phyloP scores from a whole-genome alignment of 1,140 invertebrate genomes.

The Paracyclopina nana region DNA sequence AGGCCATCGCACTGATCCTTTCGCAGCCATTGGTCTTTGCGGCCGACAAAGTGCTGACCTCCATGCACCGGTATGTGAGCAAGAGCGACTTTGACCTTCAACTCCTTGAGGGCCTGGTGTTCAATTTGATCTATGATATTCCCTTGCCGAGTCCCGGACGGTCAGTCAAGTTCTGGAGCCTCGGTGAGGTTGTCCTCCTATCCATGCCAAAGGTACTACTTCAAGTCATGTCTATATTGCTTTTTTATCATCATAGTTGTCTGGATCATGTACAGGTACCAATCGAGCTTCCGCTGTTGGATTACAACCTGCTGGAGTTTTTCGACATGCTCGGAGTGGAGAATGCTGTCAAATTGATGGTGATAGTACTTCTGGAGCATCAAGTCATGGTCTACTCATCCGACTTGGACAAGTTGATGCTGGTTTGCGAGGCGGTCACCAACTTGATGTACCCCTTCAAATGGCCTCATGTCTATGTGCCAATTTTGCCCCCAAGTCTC shows the following conservation, averaged over 20 bases:
- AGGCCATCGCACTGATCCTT: slow-evolving; percentile 77
- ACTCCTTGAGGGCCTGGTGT: slow-evolving; percentile 61
- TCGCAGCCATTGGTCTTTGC: slow-evolving; percentile 72
- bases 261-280: slow-evolving; percentile 19
- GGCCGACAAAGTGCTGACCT: slow-evolving; percentile 30
- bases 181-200: slow-evolving; percentile 18
- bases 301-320: slow-evolving; percentile 71
- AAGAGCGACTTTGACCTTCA: slow-evolving; percentile 5
- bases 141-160: slow-evolving; percentile 66
- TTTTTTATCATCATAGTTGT: not conserved
- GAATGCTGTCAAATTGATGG: slow-evolving; percentile 76
- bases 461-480: slow-evolving; percentile 98
- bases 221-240: too few species aligned
- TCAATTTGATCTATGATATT: slow-evolving; percentile 84
- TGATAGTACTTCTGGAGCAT: slow-evolving; percentile 85
- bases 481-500: slow-evolving; percentile 82
- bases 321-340: slow-evolving; percentile 71
- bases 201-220: slow-evolving; percentile 24
- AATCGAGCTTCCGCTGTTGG: slow-evolving; percentile 72
- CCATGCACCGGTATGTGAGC: slow-evolving; percentile 12
- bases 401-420: slow-evolving; percentile 85
- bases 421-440: slow-evolving; percentile 83
- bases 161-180: slow-evolving; percentile 52
- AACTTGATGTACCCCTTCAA: slow-evolving; percentile 77
- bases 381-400: slow-evolving; percentile 81